Percentiles rank a stretch among this genome's conserved stretches.
phyloP scores from a whole-genome alignment of 2,113 vertebrate genomes.

The Opisthocomus hoazin region DNA sequence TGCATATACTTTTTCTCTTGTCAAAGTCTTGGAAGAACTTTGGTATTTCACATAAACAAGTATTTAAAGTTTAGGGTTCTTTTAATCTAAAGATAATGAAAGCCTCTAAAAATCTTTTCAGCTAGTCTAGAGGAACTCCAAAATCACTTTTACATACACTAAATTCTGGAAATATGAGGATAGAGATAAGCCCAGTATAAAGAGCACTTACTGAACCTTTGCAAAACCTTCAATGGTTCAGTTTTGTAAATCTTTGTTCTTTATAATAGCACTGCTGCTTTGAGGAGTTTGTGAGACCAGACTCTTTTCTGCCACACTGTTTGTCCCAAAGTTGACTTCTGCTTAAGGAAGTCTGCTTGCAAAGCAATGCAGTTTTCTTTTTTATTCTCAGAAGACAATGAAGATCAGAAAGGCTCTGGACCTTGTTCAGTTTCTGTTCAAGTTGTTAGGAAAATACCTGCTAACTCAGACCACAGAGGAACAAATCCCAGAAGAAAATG shows the following conservation, averaged over 20 bases:
- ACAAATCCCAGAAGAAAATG: background rate
- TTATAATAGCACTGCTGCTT: background rate
- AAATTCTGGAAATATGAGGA: background rate
- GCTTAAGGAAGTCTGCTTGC: background rate
- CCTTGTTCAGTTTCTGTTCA: background rate
- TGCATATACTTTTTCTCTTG: background rate
- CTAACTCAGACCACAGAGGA: background rate
- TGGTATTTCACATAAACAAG: background rate
- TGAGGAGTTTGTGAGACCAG: background rate
- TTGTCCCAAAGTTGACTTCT: background rate
- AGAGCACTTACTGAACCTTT: background rate
- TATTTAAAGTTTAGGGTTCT: background rate
- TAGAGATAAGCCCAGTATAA: background rate
- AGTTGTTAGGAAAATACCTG: background rate
- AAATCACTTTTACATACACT: background rate
- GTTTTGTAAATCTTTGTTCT: background rate
- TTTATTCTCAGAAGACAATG: background rate
- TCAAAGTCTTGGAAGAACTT: background rate
- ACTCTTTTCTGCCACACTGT: background rate
- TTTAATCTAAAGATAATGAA: background rate
- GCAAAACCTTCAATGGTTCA: background rate
- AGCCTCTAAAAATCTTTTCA: background rate
- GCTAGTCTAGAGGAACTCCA: background rate
- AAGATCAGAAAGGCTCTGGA: background rate
- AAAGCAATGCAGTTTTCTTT: background rate